phyloP scores from a whole-genome alignment of 2,888 invertebrate species.

The Melipona bicolor region DNA sequence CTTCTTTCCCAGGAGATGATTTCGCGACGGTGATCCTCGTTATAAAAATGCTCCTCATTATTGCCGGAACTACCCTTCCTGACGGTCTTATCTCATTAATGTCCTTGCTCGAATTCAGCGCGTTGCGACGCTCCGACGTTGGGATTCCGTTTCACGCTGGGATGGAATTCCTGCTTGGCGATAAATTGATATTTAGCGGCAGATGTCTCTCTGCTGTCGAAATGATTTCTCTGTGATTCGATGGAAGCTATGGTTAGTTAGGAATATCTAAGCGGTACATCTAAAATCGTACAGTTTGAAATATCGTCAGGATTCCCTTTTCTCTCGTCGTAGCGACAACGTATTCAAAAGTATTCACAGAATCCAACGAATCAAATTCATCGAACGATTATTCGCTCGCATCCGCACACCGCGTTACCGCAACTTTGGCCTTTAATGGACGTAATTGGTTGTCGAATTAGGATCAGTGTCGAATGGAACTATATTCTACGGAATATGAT shows the following conservation, averaged over 20 bases:
- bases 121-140: conserved; percentile 23
- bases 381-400: too few relatives aligned
- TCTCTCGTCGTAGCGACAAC: too few relatives aligned
- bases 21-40: conserved; percentile 68
- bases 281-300: too few relatives aligned
- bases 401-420: too few relatives aligned
- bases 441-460: not conserved
- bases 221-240: not conserved
- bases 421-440: too few relatives aligned
- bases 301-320: too few relatives aligned
- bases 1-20: conserved; percentile 52
- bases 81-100: conserved; percentile 73
- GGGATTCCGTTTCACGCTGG: conserved; percentile 32
- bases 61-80: conserved; percentile 60
- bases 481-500: too few relatives aligned
- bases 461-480: not conserved
- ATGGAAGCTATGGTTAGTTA: too few relatives aligned
- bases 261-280: too few relatives aligned
- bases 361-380: too few relatives aligned
- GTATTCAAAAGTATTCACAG: too few relatives aligned
- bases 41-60: conserved; percentile 77
- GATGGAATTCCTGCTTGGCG: conserved; percentile 9
- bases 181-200: conserved; percentile 39
- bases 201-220: not conserved
- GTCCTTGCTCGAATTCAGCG: conserved; percentile 34